phyloP scores from a whole-genome alignment of 2,797 vertebrate species.

The Eupleurogrammus muticus region DNA sequence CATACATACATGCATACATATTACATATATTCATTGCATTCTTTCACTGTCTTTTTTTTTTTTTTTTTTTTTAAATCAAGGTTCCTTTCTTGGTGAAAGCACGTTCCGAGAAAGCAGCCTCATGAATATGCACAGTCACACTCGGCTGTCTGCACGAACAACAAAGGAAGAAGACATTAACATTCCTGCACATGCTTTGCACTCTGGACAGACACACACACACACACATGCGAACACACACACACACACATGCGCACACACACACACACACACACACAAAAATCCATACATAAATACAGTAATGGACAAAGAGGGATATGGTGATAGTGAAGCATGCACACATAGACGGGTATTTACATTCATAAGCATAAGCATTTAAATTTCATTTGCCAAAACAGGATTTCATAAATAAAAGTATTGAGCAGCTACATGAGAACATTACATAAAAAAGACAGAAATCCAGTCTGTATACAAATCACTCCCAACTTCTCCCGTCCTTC shows the following conservation, averaged over 20 bases:
- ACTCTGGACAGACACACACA: constrained; percentile 54
- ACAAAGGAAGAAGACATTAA: constrained; percentile 80
- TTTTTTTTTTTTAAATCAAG: constrained; percentile 1
- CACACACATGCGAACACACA: constrained; percentile 35
- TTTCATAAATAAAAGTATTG: background rate
- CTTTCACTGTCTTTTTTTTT: constrained; percentile 6
- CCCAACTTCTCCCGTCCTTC: background rate
- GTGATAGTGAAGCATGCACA: background rate
- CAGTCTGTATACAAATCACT: background rate
- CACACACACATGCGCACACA: constrained; percentile 10
- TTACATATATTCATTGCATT: background rate
- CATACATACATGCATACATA: background rate
- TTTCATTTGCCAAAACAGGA: background rate
- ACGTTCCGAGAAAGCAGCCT: constrained; percentile 66
- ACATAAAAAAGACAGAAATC: background rate
- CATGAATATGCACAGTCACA: constrained; percentile 83
- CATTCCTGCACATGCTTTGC: constrained; percentile 76
- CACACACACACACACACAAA: constrained; percentile 1
- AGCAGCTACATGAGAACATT: background rate
- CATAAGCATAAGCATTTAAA: background rate
- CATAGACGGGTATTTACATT: background rate
- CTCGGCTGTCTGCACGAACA: constrained; percentile 69
- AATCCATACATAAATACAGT: background rate
- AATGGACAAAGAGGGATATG: constrained; percentile 4
- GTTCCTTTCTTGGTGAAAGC: constrained; percentile 52